Evolutionary conservation across 2,797 vertebrate genomes (phyloP).

Genomic region (Euphonia xanthogaster): DNA sequence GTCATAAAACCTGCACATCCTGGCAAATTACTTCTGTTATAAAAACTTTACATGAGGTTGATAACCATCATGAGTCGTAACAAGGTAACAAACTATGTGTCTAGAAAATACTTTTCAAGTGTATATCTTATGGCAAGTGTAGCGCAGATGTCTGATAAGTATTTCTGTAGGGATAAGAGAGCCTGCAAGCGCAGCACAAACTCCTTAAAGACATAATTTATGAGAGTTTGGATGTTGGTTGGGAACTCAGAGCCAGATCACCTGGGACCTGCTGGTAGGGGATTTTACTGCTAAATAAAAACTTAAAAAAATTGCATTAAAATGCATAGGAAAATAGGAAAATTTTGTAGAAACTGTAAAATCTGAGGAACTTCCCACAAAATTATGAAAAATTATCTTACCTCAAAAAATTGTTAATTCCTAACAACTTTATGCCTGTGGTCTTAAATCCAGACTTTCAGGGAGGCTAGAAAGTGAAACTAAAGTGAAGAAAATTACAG

Average conservation of each 20-base stretch:
- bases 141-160: neutral
- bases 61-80: neutral
- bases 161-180: neutral
- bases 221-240: neutral
- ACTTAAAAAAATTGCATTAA: neutral
- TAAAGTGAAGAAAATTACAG: neutral
- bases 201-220: neutral
- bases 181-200: neutral
- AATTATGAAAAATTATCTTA: neutral
- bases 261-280: accelerated
- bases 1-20: neutral
- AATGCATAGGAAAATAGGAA: neutral
- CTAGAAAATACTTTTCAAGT: neutral
- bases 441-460: neutral
- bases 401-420: neutral
- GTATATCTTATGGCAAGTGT: neutral
- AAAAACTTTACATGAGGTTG: neutral
- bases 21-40: neutral
- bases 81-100: neutral
- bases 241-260: neutral
- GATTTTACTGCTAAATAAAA: neutral
- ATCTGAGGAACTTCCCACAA: neutral
- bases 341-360: neutral
- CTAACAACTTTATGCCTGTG: neutral
- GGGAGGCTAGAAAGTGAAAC: neutral